Base-by-base conservation (phyloP, 2,113 vertebrate species). In the Conger conger region DNA sequence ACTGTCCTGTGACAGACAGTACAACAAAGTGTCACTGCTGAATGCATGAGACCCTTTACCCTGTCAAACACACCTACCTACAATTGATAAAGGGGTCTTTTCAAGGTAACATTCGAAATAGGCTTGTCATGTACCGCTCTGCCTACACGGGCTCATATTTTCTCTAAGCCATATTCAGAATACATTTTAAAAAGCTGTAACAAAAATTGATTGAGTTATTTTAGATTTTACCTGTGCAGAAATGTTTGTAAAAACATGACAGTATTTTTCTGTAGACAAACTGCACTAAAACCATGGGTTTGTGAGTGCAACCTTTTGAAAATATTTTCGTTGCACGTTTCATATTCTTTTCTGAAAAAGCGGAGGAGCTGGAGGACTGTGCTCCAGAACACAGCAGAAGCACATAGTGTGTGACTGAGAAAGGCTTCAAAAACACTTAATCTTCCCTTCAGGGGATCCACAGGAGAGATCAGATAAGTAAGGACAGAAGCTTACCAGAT, bases 11-110 rank as follows among this genome's bases (percentile, higher is more conserved):
- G 91, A 92, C 91, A 93, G 93, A 93, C 92, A 93, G 92, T 91
- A 92, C 90, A 93, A 93, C 91, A 93, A 92, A 91, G 91, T 92
- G 93, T 93, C 91, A 93, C 92, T 90, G 91, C 91, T 91, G 90
- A 90, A 89, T 88, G 91, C 91, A 89, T 92, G 88, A 91, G 88
- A 86, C 88, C 84, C 79, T 85, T 83, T 87, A 88, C 87, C 82
- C 76, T 54, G 27, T 79, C 37, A 81, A 91, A 88, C 90, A 89
- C 91, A 91, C 89, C 90, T 91, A 85, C 80, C 86, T 83, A 86
- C 80, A 84, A 89, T 76, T 87, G 84, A 83, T 37, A 73, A 78
- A 53, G 20, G 80, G 33, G 40, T 82, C 36, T 77, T 82, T 73
- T 42, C 80, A 86, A 76, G 63, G 42, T 82, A 60, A 33, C 45